phyloP scores from a whole-genome alignment of 2,888 invertebrate genomes.

The Ommatoiulus sabulosus region DNA sequence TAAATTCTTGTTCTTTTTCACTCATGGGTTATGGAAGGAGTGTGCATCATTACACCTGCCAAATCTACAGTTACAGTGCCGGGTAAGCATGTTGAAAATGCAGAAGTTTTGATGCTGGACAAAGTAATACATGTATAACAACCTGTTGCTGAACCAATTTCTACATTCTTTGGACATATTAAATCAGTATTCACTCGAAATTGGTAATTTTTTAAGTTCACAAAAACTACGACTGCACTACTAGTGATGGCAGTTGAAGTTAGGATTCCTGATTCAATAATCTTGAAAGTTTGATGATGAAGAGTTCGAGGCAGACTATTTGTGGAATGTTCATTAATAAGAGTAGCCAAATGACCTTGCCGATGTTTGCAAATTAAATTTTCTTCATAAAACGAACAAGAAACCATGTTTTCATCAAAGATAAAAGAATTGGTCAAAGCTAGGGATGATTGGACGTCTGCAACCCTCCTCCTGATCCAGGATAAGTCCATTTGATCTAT shows the following conservation, averaged over 20 bases:
- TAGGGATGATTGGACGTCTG: neutral
- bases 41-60: neutral
- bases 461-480: no score
- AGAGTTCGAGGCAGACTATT: neutral
- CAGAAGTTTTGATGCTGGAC: neutral
- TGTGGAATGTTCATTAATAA: neutral
- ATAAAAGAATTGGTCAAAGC: neutral
- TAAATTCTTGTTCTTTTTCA: neutral
- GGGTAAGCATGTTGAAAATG: neutral
- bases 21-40: neutral
- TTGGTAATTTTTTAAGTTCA: neutral
- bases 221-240: neutral
- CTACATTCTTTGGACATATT: neutral
- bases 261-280: neutral
- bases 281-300: neutral
- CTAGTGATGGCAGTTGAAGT: neutral
- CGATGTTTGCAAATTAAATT: neutral
- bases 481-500: no score
- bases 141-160: neutral
- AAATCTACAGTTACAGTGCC: neutral
- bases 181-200: neutral
- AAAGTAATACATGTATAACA: neutral
- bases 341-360: neutral
- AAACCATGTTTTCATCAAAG: neutral
- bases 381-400: neutral